Base-by-base conservation (phyloP, 2,888 invertebrate species). In the Amblyteles armatorius region DNA sequence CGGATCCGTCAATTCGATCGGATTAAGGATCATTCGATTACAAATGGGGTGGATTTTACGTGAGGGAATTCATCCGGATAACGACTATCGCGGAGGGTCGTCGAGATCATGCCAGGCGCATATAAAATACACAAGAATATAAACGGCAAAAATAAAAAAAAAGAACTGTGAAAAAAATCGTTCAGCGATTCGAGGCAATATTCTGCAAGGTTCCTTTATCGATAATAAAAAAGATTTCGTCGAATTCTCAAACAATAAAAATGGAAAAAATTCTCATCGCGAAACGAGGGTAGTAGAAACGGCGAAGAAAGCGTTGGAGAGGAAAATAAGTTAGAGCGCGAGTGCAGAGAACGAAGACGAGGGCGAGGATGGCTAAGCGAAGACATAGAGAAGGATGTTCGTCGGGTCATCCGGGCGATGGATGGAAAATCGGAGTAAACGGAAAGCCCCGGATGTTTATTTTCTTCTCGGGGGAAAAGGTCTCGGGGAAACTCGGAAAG, bases 371-470 rank as follows among this genome's bases (percentile, higher is more conserved):
- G 40, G 19, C 26, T 11, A 57, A 22, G 52, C 52, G 60, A 52
- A 69, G 36, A 44, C 2, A 55, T 1, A 63, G 60, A 44, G 63
- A 55, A 48, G 65, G 65, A 76, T 57, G 55, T 67, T 52, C 48
- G 63, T 33, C 22, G 63, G 22, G 36, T 36, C 50, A 29, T 52
- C 50, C 26, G 36, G 50, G 40, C 76, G 72, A 80, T 77, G 48
- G 80, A 72, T 84, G 76, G 80, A 80, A 79, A 84, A 84, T 80
- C 83, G 79, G 57, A 71, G 76, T 52, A 80, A 74, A 74, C 79
- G 79, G 69, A 74, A 73, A 77, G 60, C 40, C 76, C 67, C 67
- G 76, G 79, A 80, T 57, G 72, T 80, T 80, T 72, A 80, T 80
- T 84, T 80, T 80, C 76, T 80, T 72, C 79, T 57, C 71, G 71